These are phyloP conservation scores for Paraescarpia echinospica DNA, from an alignment of 1,140 invertebrate species.

Conservation along the genomic window DNA sequence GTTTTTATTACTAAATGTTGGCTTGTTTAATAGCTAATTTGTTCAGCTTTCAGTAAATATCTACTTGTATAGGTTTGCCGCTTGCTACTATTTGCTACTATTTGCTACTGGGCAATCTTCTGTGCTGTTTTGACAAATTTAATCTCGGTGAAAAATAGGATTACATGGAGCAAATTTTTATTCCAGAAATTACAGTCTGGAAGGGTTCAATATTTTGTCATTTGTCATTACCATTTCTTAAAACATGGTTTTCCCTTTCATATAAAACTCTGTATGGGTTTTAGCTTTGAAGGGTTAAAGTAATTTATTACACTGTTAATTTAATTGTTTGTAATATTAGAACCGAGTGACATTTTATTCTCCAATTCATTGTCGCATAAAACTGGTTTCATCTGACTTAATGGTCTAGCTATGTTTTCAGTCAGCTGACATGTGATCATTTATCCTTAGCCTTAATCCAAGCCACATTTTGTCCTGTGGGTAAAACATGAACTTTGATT, in stretches of 20 bases:
- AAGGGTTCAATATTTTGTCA: no score
- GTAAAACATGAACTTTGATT: neutral
- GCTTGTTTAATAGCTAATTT: no score
- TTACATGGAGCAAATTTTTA: no score
- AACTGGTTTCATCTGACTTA: neutral
- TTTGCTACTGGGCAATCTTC: no score
- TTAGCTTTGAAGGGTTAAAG: neutral
- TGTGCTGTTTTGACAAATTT: no score
- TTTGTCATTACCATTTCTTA: neutral
- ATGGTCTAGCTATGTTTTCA: neutral
- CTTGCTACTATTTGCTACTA: no score
- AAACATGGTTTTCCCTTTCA: neutral
- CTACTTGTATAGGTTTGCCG: no score
- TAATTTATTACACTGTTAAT: neutral
- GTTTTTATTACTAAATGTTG: no score
- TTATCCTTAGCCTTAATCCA: neutral
- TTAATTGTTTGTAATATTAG: conserved; percentile 5
- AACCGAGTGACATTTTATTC: neutral
- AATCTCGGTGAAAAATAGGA: no score
- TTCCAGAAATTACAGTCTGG: no score
- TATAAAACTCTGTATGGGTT: neutral
- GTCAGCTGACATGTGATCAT: neutral
- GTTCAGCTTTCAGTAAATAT: no score
- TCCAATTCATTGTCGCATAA: neutral
- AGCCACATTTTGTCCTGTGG: neutral